Evolutionary conservation across 2,797 vertebrate species (phyloP).

Genomic region (Phyllotis vaccarum): DNA sequence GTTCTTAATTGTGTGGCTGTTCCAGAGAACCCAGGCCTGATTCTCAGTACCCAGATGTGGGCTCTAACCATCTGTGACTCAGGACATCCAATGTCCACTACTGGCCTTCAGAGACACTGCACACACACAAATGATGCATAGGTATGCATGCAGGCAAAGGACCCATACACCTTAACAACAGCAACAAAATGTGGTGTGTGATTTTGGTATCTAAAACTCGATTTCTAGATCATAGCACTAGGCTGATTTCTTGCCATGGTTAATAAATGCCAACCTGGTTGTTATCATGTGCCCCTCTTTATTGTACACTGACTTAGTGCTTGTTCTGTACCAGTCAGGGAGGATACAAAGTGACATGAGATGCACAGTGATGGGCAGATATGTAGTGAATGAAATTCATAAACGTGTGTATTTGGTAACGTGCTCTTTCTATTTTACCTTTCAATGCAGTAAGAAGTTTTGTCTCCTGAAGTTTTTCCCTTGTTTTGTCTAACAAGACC

Average conservation of each 20-base stretch:
- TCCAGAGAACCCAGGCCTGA: neutral
- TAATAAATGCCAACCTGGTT: neutral
- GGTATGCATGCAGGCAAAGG: neutral
- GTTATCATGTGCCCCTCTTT: conserved; percentile 30
- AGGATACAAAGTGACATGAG: neutral
- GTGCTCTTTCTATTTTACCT: conserved; percentile 28
- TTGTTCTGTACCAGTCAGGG: neutral
- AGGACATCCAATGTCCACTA: neutral
- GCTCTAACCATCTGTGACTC: neutral
- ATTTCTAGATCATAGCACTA: neutral
- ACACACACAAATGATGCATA: neutral
- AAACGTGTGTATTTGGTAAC: neutral
- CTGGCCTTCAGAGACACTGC: neutral
- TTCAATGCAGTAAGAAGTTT: neutral
- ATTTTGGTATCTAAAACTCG: conserved; percentile 36
- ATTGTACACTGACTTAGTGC: neutral
- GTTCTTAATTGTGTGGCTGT: too few relatives aligned
- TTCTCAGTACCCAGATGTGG: neutral
- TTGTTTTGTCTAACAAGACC: conserved; percentile 14
- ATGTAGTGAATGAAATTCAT: neutral
- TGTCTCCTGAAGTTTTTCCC: neutral
- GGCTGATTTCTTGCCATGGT: conserved; percentile 4
- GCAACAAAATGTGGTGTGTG: conserved; percentile 5
- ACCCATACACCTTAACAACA: neutral
- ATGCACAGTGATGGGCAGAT: neutral